Percentiles rank a stretch among this genome's conserved stretches.
Conservation (phyloP, 2,113 vertebrate genomes). For the Takifugu flavidus region DNA sequence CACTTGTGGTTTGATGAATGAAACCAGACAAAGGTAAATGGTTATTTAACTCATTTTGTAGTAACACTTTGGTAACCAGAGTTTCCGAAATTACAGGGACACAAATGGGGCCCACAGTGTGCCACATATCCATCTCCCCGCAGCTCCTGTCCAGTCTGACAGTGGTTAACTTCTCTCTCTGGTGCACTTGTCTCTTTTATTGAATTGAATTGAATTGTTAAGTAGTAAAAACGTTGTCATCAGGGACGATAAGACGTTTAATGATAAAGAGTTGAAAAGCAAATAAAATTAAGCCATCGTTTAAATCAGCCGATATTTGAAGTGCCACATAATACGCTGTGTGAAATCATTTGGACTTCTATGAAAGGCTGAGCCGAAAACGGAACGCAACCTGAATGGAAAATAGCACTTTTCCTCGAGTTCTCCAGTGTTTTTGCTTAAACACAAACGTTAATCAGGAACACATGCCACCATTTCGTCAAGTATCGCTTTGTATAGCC, state of each 20-base stretch:
- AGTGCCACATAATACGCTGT: conserved; percentile 30
- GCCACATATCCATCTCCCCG: conserved; percentile 66
- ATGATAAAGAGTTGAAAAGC: conserved; percentile 12
- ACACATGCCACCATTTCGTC: conserved; percentile 66
- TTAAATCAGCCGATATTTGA: conserved; percentile 30
- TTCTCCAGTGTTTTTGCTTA: conserved; percentile 42
- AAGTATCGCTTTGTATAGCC: conserved; percentile 67
- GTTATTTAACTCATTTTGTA: conserved; percentile 92
- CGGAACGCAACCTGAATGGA: conserved; percentile 25
- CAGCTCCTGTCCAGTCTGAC: conserved; percentile 44
- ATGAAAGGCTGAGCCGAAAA: conserved; percentile 19
- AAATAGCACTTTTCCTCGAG: conserved; percentile 37
- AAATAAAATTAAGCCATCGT: conserved; percentile 15
- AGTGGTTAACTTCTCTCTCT: conserved; percentile 19
- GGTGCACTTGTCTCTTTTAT: conserved; percentile 14
- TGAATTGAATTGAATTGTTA: conserved; percentile 11
- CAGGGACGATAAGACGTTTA: conserved; percentile 13
- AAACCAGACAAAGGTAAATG: conserved; percentile 94
- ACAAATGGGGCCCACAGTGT: conserved; percentile 66
- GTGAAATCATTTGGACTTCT: conserved; percentile 17
- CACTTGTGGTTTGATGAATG: conserved; percentile 95
- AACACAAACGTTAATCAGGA: conserved; percentile 64
- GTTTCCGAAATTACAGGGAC: conserved; percentile 72
- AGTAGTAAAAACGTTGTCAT: conserved; percentile 10
- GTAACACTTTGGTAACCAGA: conserved; percentile 81